Percentiles rank a stretch among this genome's conserved stretches.
phyloP scores from a whole-genome alignment of 2,797 vertebrate genomes.

The Chromis chromis region DNA sequence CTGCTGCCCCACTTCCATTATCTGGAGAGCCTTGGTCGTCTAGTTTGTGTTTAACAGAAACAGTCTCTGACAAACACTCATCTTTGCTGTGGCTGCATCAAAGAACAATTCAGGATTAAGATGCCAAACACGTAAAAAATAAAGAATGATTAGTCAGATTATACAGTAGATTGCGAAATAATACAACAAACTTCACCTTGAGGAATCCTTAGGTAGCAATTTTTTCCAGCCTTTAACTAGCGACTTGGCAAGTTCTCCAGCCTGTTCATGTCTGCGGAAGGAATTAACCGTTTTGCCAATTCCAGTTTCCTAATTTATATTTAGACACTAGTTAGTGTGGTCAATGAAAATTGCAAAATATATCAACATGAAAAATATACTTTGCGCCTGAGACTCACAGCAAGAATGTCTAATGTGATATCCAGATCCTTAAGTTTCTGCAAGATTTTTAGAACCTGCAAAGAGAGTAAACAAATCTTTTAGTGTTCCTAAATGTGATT shows the following conservation, averaged over 20 bases:
- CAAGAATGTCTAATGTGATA: slow-evolving; percentile 88
- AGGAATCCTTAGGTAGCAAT: slow-evolving; percentile 79
- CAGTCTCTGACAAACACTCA: slow-evolving; percentile 27
- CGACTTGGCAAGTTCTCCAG: slow-evolving; percentile 85
- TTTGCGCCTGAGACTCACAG: slow-evolving; percentile 80
- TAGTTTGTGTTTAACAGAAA: slow-evolving; percentile 48
- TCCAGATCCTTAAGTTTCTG: slow-evolving; percentile 87
- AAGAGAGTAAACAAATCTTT: slow-evolving; percentile 41
- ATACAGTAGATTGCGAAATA: neutral
- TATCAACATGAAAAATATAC: neutral
- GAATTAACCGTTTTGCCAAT: slow-evolving; percentile 89
- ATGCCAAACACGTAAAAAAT: neutral
- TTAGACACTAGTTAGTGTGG: slow-evolving; percentile 18
- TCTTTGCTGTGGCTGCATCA: slow-evolving; percentile 56
- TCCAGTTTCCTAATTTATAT: slow-evolving; percentile 86
- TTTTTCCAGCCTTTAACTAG: slow-evolving; percentile 87
- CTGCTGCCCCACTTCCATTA: slow-evolving; percentile 21
- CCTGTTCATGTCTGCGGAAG: slow-evolving; percentile 85
- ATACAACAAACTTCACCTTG: slow-evolving; percentile 69
- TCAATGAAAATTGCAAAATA: neutral
- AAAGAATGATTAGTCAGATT: neutral
- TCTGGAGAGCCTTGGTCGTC: slow-evolving; percentile 27
- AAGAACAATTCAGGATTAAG: slow-evolving; percentile 29
- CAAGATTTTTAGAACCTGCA: slow-evolving; percentile 87
- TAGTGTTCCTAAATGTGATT: neutral